Evolutionary conservation across 2,113 vertebrate species (phyloP).

Genomic region (Hippocampus barbouri): DNA sequence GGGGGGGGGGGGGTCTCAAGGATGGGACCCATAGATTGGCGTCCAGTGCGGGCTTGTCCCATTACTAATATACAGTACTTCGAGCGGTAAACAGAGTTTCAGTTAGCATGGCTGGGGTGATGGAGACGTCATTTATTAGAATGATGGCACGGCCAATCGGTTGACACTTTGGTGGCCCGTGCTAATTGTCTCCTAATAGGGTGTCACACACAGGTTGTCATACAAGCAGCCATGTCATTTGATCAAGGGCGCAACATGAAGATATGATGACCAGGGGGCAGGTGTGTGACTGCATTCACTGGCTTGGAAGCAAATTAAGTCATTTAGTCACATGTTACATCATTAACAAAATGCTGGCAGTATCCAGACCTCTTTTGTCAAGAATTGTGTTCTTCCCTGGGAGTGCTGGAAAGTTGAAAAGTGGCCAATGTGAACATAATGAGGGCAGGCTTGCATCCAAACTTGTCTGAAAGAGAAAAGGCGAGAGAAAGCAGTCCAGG

Average conservation of each 20-base stretch:
- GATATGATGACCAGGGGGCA: constrained; percentile 36
- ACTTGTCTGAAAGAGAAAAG: background rate
- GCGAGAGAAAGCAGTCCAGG: constrained; percentile 19
- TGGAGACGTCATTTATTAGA: constrained; percentile 55
- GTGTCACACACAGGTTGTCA: constrained; percentile 54
- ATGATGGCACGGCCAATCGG: constrained; percentile 58
- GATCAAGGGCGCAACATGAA: constrained; percentile 55
- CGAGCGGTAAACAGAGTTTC: too few relatives aligned
- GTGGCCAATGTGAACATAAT: constrained; percentile 53
- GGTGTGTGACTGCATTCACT: background rate
- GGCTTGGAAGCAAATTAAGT: background rate
- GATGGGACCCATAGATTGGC: too few relatives aligned
- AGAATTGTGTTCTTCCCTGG: constrained; percentile 15
- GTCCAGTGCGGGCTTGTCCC: too few relatives aligned
- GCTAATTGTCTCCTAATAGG: constrained; percentile 61
- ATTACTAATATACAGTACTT: too few relatives aligned
- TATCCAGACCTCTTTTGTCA: background rate
- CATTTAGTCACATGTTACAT: background rate
- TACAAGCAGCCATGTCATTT: constrained; percentile 58
- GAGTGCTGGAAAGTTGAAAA: constrained; percentile 48
- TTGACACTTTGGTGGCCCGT: constrained; percentile 50
- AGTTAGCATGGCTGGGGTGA: constrained; percentile 13
- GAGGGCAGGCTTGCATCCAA: constrained; percentile 20
- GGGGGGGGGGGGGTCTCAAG: too few relatives aligned
- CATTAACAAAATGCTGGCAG: background rate